Percentiles rank a stretch among this genome's conserved stretches.
Evolutionary conservation across 2,888 invertebrate species (phyloP).

Genomic region (Noctuana brunneofusca): DNA sequence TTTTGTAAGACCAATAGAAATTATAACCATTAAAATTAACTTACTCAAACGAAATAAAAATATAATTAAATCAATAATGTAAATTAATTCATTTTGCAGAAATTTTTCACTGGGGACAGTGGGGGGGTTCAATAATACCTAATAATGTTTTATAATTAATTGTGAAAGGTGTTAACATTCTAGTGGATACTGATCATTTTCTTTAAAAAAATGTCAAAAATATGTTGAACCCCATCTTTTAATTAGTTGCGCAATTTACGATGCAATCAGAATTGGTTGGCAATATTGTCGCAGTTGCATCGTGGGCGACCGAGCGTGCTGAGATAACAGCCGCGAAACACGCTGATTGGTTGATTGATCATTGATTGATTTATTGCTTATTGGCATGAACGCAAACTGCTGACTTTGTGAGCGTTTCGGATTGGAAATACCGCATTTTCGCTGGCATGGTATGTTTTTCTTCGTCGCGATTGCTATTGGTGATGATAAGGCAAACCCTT

Average conservation of each 20-base stretch:
- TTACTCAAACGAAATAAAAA: too few relatives aligned
- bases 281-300: conserved; percentile 24
- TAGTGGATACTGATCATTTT: neutral
- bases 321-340: conserved; percentile 25
- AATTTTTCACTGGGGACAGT: too few relatives aligned
- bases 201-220: too few relatives aligned
- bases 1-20: too few relatives aligned
- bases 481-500: neutral
- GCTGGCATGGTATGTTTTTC: conserved; percentile 1
- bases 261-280: conserved; percentile 22
- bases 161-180: too few relatives aligned
- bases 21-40: too few relatives aligned
- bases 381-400: conserved; percentile 31
- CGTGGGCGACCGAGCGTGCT: conserved; percentile 31
- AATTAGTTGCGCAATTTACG: conserved; percentile 21
- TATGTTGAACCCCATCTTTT: too few relatives aligned
- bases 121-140: too few relatives aligned
- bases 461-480: conserved; percentile 6
- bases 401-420: conserved; percentile 25
- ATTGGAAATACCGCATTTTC: conserved; percentile 13
- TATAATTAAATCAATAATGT: too few relatives aligned
- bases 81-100: too few relatives aligned
- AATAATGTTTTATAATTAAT: too few relatives aligned
- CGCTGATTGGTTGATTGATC: conserved; percentile 34
- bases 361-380: conserved; percentile 33